These are phyloP conservation scores for Vanacampus margaritifer DNA, from an alignment of 2,113 vertebrate species.

Conservation along the genomic window DNA sequence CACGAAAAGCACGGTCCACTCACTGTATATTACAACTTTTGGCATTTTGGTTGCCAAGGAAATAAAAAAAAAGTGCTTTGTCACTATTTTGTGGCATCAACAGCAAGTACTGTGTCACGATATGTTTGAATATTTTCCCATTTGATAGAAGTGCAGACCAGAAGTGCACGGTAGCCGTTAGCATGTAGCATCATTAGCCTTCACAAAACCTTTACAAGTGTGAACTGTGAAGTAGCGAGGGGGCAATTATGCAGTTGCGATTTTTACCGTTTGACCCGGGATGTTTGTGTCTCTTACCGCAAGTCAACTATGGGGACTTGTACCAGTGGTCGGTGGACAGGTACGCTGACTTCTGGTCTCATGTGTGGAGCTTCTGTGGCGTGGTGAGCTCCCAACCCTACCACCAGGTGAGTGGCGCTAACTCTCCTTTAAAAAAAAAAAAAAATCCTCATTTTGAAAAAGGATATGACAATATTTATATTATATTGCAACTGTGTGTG, in stretches of 20 bases:
- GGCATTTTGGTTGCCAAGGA: no score
- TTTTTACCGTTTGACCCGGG: not conserved
- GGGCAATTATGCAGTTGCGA: not conserved
- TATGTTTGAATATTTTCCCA: no score
- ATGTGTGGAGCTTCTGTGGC: conserved; percentile 90
- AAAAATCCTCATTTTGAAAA: no score
- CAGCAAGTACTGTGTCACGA: not conserved
- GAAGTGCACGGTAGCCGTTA: not conserved
- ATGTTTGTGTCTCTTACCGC: conserved; percentile 11
- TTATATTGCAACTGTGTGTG: no score
- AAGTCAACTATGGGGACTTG: conserved; percentile 85
- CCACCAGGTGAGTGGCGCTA: conserved; percentile 78
- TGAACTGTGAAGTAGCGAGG: not conserved
- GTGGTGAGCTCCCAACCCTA: conserved; percentile 80
- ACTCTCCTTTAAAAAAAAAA: no score
- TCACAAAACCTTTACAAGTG: no score
- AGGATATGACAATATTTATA: not conserved
- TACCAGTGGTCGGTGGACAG: conserved; percentile 91
- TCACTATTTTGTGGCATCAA: not conserved
- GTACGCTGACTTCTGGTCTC: conserved; percentile 88
- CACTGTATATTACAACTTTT: no score
- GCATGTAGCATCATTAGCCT: not conserved
- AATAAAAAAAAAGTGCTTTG: not conserved
- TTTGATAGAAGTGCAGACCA: no score
- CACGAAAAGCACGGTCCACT: no score